Percentiles rank a stretch among this genome's conserved stretches.
Evolutionary conservation across 2,113 vertebrate species (phyloP).

Genomic region (Bagarius yarrelli): DNA sequence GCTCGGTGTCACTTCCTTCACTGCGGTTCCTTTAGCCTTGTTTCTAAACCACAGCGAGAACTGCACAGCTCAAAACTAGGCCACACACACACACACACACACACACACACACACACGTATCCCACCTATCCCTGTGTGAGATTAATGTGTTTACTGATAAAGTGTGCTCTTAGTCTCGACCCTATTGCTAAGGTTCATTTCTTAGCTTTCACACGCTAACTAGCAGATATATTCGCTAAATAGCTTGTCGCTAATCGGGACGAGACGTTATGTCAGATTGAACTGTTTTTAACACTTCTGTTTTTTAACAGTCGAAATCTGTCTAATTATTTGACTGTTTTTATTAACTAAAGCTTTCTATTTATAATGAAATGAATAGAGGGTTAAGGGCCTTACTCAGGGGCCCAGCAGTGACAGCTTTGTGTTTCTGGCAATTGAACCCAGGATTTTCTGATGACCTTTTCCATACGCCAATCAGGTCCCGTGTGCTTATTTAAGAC

Average conservation of each 20-base stretch:
- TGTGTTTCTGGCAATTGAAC: too few species aligned
- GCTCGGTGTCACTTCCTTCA: slow-evolving; percentile 1
- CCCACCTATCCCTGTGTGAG: slow-evolving; percentile 11
- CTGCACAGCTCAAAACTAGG: slow-evolving; percentile 23
- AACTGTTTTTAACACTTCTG: too few species aligned
- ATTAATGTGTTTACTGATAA: slow-evolving; percentile 25
- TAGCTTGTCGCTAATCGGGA: not conserved
- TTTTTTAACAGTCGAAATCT: too few species aligned
- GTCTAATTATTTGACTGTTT: too few species aligned
- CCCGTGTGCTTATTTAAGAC: not conserved
- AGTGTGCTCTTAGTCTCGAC: not conserved
- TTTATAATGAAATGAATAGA: too few species aligned
- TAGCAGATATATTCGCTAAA: not conserved
- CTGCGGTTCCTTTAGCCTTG: slow-evolving; percentile 18
- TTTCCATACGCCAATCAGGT: not conserved
- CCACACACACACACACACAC: slow-evolving; percentile 2
- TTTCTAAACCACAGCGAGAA: not conserved
- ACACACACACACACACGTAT: slow-evolving; percentile 4
- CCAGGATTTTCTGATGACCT: too few species aligned
- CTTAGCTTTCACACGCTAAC: not conserved
- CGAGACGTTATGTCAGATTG: not conserved
- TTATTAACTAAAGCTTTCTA: too few species aligned
- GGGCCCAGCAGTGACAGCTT: too few species aligned
- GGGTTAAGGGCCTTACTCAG: too few species aligned
- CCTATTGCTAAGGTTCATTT: not conserved